phyloP scores from a whole-genome alignment of 2,888 invertebrate genomes.

The Campoplex capitator region DNA sequence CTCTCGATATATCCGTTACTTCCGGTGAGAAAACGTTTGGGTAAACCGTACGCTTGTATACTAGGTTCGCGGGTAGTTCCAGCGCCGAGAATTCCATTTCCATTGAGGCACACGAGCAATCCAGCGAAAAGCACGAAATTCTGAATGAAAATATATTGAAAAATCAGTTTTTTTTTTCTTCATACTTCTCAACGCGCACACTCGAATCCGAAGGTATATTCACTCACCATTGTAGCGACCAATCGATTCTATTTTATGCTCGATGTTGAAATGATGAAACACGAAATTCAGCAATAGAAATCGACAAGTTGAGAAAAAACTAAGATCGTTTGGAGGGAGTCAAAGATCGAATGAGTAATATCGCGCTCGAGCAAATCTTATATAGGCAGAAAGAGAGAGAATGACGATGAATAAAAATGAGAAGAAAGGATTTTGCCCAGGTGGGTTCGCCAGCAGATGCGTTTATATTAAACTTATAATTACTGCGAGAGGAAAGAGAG shows the following conservation, averaged over 20 bases:
- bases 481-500: slow-evolving; percentile 15
- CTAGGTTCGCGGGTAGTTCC: slow-evolving; percentile 57
- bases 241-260: neutral
- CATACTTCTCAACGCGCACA: neutral
- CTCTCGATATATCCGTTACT: slow-evolving; percentile 72
- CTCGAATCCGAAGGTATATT: neutral
- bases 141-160: slow-evolving; percentile 1
- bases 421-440: slow-evolving; percentile 39
- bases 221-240: slow-evolving; percentile 37
- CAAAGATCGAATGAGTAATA: slow-evolving; percentile 23
- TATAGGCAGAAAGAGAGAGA: slow-evolving; percentile 37
- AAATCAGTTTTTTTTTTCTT: neutral
- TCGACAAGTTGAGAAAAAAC: neutral
- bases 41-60: slow-evolving; percentile 75
- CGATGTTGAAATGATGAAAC: neutral
- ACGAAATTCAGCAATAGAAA: neutral
- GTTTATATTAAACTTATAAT: slow-evolving; percentile 43
- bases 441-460: slow-evolving; percentile 31
- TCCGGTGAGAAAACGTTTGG: slow-evolving; percentile 63
- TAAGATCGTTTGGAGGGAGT: neutral
- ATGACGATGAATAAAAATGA: neutral
- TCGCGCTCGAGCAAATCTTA: slow-evolving; percentile 43
- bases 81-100: neutral
- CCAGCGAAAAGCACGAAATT: slow-evolving; percentile 12
- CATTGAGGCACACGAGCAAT: neutral